Base-by-base conservation (phyloP, 2,113 vertebrate genomes). In the Martes martes region DNA sequence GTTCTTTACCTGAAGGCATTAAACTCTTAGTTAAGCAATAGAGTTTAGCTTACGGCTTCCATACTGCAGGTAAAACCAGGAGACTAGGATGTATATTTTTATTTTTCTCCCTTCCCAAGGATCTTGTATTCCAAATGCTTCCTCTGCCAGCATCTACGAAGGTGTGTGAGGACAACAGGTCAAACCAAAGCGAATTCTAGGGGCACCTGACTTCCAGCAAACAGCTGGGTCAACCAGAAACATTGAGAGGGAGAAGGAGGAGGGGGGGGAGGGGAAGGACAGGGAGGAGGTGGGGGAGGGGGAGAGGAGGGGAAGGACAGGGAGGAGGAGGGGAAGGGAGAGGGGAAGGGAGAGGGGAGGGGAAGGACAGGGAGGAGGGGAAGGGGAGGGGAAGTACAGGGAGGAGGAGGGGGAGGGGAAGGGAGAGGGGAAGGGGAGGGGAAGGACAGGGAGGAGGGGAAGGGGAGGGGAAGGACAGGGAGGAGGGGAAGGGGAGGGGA, bases 261-360 rank as follows among this genome's bases (percentile, higher is more conserved):
- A 61, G 9, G 2, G 11, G 0, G 14, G 14, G 15, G 50, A 14
- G 13, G 50, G 1, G 14, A 11, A 3, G 4, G 39, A 42, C 4
- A 4, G 39, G 39, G 39, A 42, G 1, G 45, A 2, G 45, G 45
- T 2, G 47, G 47, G 11, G 47, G 47, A 50, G 50, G 50, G 14
- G 50, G 50, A 52, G 50, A 73, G 13, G 50, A 50, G 47, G 47
- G 47, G 47, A 11, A 3, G 4, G 39, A 42, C 4, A 4, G 39
- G 39, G 39, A 42, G 1, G 45, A 2, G 45, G 45, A 11, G 47
- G 47, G 11, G 47, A 11, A 50, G 50, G 50, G 14, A 14, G 50
- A 52, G 50, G 2, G 11, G 0, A 14, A 36, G 36, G 36, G 36
- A 36, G 36, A 36, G 36, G 36, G 14, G 15, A 14, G 50, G 13